Base-by-base conservation (phyloP, 2,888 invertebrate species). In the Phaedon cochleariae region DNA sequence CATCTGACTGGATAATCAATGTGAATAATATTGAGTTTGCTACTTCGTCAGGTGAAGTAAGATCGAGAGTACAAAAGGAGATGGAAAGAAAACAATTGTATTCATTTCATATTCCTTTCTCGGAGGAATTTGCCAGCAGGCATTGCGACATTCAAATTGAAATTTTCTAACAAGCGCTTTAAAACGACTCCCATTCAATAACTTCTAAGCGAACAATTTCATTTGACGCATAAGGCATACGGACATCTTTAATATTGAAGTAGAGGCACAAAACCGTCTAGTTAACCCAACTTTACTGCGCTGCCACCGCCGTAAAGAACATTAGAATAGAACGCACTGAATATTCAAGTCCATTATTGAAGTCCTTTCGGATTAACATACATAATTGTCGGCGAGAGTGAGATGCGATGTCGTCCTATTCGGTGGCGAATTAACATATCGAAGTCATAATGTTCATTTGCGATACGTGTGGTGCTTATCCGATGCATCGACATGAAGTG, bases 371-470 rank as follows among this genome's bases (percentile, higher is more conserved):
- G 73, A 77, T 78, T 78, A 77, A 78, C 78, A 78, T 78, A 78
- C 73, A 77, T 78, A 78, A 77, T 78, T 78, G 78, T 77, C 73
- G 73, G 73, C 73, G 72, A 34, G 41, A 41, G 41, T 41, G 41
- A 41, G 41, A 41, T 41, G 73, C 73, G 70, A 76, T 73, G 75
- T 68, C 70, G 67, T 67, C 66, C 69, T 68, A 64, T 70, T 73
- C 65, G 46, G 34, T 10, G 12, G 46, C 37, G 41, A 76, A 79
- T 79, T 77, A 77, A 73, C 76, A 75, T 76, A 76, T 73, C 74
- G 72, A 73, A 76, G 76, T 77, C 77, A 77, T 77, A 78, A 77
- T 76, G 77, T 77, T 74, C 77, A 73, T 75, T 76, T 73, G 67
- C 69, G 60, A 64, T 65, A 34, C 34, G 67, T 66, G 67, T 62